Conservation (phyloP, 2,888 invertebrate genomes). For the Dryobotodes eremita region DNA sequence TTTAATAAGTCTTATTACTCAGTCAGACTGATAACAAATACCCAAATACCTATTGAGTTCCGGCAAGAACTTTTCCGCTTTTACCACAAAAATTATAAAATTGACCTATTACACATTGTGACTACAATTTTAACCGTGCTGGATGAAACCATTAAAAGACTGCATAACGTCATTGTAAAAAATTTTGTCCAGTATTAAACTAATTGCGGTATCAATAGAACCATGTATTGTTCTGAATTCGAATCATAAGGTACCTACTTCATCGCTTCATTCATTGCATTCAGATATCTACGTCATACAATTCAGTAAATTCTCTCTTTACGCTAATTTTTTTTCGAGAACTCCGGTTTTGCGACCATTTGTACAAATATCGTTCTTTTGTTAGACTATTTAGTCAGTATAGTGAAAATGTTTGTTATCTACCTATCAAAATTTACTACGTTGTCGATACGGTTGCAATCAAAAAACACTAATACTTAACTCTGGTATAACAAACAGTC, state of each 20-base stretch:
- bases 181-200: background rate
- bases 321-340: no score
- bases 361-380: conserved; percentile 25
- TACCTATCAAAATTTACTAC: background rate
- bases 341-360: conserved; percentile 1
- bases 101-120: background rate
- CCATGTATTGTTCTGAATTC: background rate
- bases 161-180: background rate
- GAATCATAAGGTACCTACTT: background rate
- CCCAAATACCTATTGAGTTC: background rate
- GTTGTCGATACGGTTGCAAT: conserved; percentile 8
- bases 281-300: background rate
- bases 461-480: background rate
- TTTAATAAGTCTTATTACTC: conserved; percentile 5
- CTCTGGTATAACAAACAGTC: background rate
- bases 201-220: background rate
- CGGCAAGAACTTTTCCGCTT: background rate
- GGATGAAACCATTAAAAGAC: no score
- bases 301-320: background rate
- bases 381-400: background rate
- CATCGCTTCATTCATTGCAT: background rate
- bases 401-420: background rate
- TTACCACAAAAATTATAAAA: background rate
- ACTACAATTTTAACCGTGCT: background rate
- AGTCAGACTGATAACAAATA: conserved; percentile 2